Evolutionary conservation across 2,888 invertebrate genomes (phyloP).

Genomic region (Trichopria drosophilae): DNA sequence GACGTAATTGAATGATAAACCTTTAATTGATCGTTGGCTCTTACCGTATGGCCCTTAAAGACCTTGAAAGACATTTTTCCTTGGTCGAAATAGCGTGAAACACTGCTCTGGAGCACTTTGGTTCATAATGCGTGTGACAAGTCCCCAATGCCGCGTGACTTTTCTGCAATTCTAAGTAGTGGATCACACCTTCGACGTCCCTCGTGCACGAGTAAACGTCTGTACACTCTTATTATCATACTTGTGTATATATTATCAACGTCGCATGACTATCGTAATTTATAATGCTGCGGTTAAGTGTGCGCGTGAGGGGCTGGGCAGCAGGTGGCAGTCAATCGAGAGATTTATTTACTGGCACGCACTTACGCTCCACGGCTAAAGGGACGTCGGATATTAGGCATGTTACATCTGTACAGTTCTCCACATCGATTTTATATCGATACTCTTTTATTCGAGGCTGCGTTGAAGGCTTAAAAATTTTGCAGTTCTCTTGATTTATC

Average conservation of each 20-base stretch:
- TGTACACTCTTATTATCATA: too few relatives aligned
- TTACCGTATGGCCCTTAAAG: conserved; percentile 28
- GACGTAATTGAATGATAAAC: conserved; percentile 28
- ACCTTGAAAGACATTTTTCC: conserved; percentile 4
- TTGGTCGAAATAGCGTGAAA: too few relatives aligned
- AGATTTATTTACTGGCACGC: conserved; percentile 48
- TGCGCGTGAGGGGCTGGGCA: conserved; percentile 34
- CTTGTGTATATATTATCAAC: conserved; percentile 36
- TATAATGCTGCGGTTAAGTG: conserved; percentile 32
- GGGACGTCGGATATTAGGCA: background rate
- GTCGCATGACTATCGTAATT: conserved; percentile 35
- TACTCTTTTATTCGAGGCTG: too few relatives aligned
- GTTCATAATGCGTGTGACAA: too few relatives aligned
- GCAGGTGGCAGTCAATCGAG: conserved; percentile 51
- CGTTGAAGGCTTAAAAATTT: too few relatives aligned
- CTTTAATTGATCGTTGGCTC: conserved; percentile 34
- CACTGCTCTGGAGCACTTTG: too few relatives aligned
- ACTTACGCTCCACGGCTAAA: conserved; percentile 25
- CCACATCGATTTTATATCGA: too few relatives aligned
- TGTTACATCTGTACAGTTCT: too few relatives aligned
- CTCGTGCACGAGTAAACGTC: too few relatives aligned
- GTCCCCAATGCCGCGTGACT: conserved; percentile 2
- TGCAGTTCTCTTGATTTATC: too few relatives aligned
- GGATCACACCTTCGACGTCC: conserved; percentile 2
- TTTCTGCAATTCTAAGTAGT: background rate